These are phyloP conservation scores for Lasioglossum figueresi DNA, from an alignment of 2,888 invertebrate species.

Conservation along the genomic window DNA sequence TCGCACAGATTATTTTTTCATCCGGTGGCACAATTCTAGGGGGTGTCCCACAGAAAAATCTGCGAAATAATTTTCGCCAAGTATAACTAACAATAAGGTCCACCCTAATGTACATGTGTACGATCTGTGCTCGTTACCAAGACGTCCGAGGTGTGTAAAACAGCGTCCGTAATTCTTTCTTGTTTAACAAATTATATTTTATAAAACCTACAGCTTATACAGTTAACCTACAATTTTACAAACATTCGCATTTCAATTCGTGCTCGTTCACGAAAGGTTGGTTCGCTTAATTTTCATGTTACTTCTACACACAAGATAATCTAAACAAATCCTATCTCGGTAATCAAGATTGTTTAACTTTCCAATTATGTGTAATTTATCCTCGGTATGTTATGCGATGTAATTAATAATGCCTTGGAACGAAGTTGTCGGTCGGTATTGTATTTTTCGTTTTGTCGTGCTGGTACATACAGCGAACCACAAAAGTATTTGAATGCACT, in stretches of 20 bases:
- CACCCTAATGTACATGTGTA: too few relatives aligned
- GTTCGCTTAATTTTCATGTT: background rate
- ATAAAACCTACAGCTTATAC: background rate
- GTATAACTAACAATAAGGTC: too few relatives aligned
- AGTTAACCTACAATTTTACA: too few relatives aligned
- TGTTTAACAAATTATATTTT: background rate
- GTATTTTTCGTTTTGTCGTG: background rate
- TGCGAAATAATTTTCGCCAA: too few relatives aligned
- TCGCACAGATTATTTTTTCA: too few relatives aligned
- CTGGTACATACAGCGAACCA: background rate
- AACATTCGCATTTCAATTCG: background rate
- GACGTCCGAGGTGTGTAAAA: too few relatives aligned
- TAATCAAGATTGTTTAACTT: background rate
- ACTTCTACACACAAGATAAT: background rate
- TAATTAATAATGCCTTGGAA: conserved; percentile 5
- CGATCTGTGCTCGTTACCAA: too few relatives aligned
- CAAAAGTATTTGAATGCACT: too few relatives aligned
- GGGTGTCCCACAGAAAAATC: too few relatives aligned
- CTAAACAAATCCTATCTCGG: background rate
- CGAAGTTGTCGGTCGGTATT: background rate
- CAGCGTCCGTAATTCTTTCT: too few relatives aligned
- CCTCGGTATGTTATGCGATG: background rate
- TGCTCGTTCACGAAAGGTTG: background rate
- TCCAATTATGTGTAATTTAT: conserved; percentile 32
- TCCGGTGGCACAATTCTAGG: too few relatives aligned